Conservation (phyloP, 2,113 vertebrate species). For the Gymnobelideus leadbeateri region DNA sequence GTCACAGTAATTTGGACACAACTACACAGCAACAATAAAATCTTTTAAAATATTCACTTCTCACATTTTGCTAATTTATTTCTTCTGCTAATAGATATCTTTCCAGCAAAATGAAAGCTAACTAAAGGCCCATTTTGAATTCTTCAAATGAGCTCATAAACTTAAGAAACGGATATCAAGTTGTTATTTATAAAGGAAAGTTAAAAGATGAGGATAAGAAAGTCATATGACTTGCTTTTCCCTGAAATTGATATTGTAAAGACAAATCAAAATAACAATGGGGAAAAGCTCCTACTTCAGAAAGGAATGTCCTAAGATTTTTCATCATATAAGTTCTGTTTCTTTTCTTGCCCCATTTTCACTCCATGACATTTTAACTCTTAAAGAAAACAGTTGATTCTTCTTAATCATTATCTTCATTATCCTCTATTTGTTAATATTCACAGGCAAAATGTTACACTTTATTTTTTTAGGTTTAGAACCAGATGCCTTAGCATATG, state of each 20-base stretch:
- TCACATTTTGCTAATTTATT: neutral
- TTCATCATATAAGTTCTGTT: constrained; percentile 15
- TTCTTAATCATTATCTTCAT: constrained; percentile 36
- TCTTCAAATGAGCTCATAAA: neutral
- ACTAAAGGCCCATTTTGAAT: neutral
- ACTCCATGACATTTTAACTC: constrained; percentile 39
- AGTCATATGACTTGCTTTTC: neutral
- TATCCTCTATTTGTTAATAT: constrained; percentile 23
- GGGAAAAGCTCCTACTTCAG: neutral
- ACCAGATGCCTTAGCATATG: constrained; percentile 54
- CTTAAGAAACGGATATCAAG: neutral
- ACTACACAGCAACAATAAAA: neutral
- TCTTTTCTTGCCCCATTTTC: constrained; percentile 1
- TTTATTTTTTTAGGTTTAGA: constrained; percentile 49
- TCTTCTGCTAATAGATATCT: neutral
- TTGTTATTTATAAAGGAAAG: neutral
- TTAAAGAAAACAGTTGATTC: constrained; percentile 40
- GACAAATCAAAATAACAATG: constrained; percentile 3
- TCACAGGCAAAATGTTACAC: constrained; percentile 29
- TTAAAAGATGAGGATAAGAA: neutral
- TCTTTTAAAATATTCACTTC: neutral
- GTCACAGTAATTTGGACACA: neutral
- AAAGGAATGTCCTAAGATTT: neutral
- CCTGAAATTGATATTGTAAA: constrained; percentile 31
- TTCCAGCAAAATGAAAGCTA: neutral